Base-by-base conservation (phyloP, 2,888 invertebrate species). In the Amphipoea oculea region DNA sequence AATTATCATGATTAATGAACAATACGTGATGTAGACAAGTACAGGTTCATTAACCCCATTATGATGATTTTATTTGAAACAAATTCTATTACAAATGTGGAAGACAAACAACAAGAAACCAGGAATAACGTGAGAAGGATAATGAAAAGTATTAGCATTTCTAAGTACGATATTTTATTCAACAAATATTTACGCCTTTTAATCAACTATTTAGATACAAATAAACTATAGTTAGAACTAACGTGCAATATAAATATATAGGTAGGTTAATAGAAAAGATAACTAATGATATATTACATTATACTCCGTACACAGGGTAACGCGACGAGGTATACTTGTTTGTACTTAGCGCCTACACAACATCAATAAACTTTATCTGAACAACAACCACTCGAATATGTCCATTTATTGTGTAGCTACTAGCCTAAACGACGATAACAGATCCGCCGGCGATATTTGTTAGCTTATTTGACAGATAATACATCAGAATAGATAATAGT, bases 381-480 rank as follows among this genome's bases (percentile, higher is more conserved):
- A 93, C 90, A 92, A 90, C 88, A 87, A 90, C 90, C 95, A 95
- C 96, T 96, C 88, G 88, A 95, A 93, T 89, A 91, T 93, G 93
- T 95, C 94, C 93, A 95, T 95, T 92, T 94, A 94, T 91, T 91
- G 88, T 87, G 90, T 90, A 91, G 92, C 92, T 92, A 93, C 92
- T 89, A 91, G 88, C 92, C 93, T 91, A 91, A 91, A 92, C 80
- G 81, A 87, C 65, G 95, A 95, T 96, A 95, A 93, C 91, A 88
- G 86, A 89, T 90, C 90, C 91, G 85, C 89, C 88, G 87, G 87
- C 90, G 89, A 92, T 93, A 93, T 91, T 91, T 92, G 94, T 92
- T 93, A 92, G 92, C 91, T 92, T 92, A 94, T 95, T 93, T 94
- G 94, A 94, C 94, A 94, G 94, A 93, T 94, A 95, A 94, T 94